phyloP scores from a whole-genome alignment of 2,113 vertebrate genomes.

The Prolemur simus region DNA sequence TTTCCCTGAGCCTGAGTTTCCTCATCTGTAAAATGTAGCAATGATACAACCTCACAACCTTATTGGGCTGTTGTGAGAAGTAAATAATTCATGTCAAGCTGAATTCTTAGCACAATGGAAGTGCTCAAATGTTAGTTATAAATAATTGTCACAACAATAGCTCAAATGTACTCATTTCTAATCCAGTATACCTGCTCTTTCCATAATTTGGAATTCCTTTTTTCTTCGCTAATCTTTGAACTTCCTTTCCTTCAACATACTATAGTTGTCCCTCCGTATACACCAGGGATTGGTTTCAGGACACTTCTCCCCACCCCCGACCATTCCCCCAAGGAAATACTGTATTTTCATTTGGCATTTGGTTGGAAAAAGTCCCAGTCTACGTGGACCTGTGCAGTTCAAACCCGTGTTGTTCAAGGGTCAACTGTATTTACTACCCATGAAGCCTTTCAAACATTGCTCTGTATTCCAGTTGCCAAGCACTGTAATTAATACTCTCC shows the following conservation, averaged over 20 bases:
- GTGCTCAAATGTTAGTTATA: background rate
- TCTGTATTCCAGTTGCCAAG: conserved; percentile 4
- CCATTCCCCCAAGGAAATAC: background rate
- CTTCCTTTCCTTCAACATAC: background rate
- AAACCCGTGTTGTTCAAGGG: background rate
- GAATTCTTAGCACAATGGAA: background rate
- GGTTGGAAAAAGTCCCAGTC: background rate
- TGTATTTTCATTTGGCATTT: background rate
- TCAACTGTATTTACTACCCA: background rate
- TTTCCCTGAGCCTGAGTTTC: background rate
- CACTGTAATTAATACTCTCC: background rate
- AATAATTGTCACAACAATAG: background rate
- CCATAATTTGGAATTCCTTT: background rate
- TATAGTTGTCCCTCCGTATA: background rate
- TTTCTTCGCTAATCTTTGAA: background rate
- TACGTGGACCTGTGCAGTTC: background rate
- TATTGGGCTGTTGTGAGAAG: background rate
- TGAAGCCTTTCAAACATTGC: background rate
- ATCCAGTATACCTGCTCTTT: background rate
- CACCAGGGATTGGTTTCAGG: background rate
- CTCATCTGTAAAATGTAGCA: background rate
- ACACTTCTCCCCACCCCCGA: background rate
- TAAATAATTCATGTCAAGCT: background rate
- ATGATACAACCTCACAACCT: background rate
- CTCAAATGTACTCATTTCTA: background rate